phyloP scores from a whole-genome alignment of 2,797 vertebrate genomes.

The Xenentodon cancila region DNA sequence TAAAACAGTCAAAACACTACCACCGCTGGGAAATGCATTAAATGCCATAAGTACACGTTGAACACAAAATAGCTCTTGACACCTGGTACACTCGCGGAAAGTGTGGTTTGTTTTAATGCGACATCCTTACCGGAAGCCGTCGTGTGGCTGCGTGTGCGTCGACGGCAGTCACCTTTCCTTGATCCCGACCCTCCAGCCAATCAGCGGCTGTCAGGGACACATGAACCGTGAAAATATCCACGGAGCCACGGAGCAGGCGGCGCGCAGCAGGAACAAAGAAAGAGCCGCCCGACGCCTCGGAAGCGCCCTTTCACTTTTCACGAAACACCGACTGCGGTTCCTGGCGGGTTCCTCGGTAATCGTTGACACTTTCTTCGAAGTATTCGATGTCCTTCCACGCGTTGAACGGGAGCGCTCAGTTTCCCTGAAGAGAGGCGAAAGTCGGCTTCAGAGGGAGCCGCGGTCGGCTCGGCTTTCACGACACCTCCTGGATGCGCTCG shows the following conservation, averaged over 20 bases:
- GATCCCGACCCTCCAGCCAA: slow-evolving; percentile 74
- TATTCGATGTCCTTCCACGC: not conserved
- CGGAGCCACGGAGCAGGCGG: slow-evolving; percentile 43
- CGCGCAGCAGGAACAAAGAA: slow-evolving; percentile 71
- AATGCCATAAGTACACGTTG: fast-evolving
- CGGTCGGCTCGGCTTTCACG: slow-evolving; percentile 21
- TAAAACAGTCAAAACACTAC: fast-evolving
- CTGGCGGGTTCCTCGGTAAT: not conserved
- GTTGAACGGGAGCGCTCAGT: not conserved
- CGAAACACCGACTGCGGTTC: not conserved
- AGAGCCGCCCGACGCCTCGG: slow-evolving; percentile 31
- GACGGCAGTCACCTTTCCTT: slow-evolving; percentile 69
- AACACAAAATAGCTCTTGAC: too few species aligned
- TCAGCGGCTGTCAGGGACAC: slow-evolving; percentile 71
- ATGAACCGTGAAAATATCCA: slow-evolving; percentile 57
- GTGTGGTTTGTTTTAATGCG: too few species aligned
- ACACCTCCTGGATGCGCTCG: slow-evolving; percentile 21
- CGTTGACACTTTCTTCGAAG: not conserved
- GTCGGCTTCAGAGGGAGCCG: slow-evolving; percentile 51
- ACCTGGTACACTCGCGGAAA: too few species aligned
- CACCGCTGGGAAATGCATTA: fast-evolving
- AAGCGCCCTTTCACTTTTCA: slow-evolving; percentile 7
- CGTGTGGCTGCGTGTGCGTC: not conserved
- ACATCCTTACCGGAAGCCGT: not conserved
- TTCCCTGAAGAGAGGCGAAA: slow-evolving; percentile 38